Conservation (phyloP, 2,888 invertebrate species). For the Torymus aiolomorphi region DNA sequence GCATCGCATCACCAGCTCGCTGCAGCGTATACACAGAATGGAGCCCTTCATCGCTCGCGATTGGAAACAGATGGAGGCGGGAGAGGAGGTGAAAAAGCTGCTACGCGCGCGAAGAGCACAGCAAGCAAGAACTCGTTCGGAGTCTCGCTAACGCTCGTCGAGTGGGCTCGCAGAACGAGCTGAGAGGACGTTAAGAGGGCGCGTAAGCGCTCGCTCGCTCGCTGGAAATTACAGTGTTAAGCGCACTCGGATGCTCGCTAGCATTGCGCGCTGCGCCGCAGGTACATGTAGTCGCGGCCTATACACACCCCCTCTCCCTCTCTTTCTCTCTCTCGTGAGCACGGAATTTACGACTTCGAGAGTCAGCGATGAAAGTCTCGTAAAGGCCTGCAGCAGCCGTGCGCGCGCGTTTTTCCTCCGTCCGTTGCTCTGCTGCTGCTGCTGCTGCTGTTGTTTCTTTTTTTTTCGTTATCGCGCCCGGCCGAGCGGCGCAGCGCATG, state of each 20-base stretch:
- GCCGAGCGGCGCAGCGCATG: conserved; percentile 2
- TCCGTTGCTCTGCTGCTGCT: neutral
- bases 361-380: conserved; percentile 70
- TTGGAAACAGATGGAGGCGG: conserved; percentile 57
- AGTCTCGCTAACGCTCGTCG: conserved; percentile 17
- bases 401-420: conserved; percentile 49
- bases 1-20: neutral
- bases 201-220: conserved; percentile 36
- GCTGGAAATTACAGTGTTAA: conserved; percentile 70
- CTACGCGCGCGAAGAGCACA: conserved; percentile 19
- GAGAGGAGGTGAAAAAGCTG: conserved; percentile 39
- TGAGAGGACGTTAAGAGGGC: conserved; percentile 51
- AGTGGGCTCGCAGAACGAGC: conserved; percentile 41
- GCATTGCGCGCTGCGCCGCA: conserved; percentile 56
- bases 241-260: conserved; percentile 59
- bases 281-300: conserved; percentile 57
- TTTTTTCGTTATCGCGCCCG: conserved; percentile 44
- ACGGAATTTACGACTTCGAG: conserved; percentile 68
- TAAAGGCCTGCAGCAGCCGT: conserved; percentile 59
- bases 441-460: conserved; percentile 2
- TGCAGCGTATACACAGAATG: conserved; percentile 23
- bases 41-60: conserved; percentile 42
- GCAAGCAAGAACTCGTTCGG: conserved; percentile 39
- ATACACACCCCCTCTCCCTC: conserved; percentile 1
- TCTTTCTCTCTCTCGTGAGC: neutral